phyloP scores from a whole-genome alignment of 2,888 invertebrate species.

The Leistus spinibarbis region DNA sequence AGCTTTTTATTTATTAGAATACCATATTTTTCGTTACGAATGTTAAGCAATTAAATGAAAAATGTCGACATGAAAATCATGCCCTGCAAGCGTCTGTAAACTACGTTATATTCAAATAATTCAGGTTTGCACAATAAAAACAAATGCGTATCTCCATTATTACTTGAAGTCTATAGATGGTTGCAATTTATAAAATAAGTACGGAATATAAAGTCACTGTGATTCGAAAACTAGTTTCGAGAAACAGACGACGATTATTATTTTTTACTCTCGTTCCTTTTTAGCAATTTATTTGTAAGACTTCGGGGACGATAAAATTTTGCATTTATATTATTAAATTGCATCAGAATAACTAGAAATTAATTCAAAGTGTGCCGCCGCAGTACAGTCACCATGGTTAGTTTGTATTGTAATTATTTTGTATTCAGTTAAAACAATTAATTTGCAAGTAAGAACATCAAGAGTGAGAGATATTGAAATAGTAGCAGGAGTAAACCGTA shows the following conservation, averaged over 20 bases:
- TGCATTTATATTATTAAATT: not conserved
- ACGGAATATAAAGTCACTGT: not conserved
- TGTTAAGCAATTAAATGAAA: too few species aligned
- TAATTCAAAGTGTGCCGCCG: not conserved
- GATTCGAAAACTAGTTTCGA: not conserved
- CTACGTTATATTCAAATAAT: not conserved
- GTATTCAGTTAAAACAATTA: not conserved
- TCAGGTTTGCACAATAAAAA: not conserved
- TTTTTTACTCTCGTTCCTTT: not conserved
- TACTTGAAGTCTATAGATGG: too few species aligned
- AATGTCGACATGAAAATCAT: too few species aligned
- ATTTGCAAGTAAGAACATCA: too few species aligned
- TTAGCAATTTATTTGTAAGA: not conserved
- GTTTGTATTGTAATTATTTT: not conserved
- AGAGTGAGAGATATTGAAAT: too few species aligned
- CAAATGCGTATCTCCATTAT: too few species aligned
- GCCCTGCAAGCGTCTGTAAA: too few species aligned
- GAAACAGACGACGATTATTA: not conserved
- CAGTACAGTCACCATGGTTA: not conserved
- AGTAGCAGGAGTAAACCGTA: too few species aligned
- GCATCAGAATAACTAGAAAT: not conserved
- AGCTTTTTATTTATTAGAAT: too few species aligned
- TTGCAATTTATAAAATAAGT: not conserved
- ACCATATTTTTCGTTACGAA: too few species aligned
- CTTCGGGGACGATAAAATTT: not conserved